phyloP scores from a whole-genome alignment of 2,888 invertebrate genomes.

The Phrixothrix hirtus region DNA sequence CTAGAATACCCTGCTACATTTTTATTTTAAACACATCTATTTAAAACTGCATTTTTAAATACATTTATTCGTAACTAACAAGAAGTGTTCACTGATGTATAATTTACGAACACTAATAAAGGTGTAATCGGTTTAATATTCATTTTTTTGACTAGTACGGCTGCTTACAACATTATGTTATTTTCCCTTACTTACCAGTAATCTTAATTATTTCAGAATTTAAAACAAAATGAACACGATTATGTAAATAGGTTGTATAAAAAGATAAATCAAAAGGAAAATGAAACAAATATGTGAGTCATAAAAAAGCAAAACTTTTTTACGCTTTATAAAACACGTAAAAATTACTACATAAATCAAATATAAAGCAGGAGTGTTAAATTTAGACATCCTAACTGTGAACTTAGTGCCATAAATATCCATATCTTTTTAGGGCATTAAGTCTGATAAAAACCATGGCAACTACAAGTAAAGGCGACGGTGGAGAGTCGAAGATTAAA shows the following conservation, averaged over 20 bases:
- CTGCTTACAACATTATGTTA: too few species aligned
- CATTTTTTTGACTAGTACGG: neutral
- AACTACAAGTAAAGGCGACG: conserved; percentile 19
- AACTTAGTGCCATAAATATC: conserved; percentile 23
- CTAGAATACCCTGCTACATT: too few species aligned
- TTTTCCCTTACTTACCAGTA: too few species aligned
- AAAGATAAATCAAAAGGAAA: conserved; percentile 17
- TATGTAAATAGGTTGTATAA: neutral
- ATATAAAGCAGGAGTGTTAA: conserved; percentile 22
- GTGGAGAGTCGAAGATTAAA: conserved; percentile 21
- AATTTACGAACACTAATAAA: neutral
- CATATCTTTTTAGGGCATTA: conserved; percentile 26
- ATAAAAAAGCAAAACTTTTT: conserved; percentile 22
- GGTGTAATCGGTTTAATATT: neutral
- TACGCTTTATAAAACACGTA: conserved; percentile 22
- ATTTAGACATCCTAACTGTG: conserved; percentile 24
- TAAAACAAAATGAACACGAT: neutral
- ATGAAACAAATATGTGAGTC: conserved; percentile 19
- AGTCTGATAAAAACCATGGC: conserved; percentile 24
- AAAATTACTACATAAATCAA: conserved; percentile 25
- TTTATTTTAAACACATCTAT: too few species aligned
- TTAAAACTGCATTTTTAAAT: too few species aligned
- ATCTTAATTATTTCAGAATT: neutral
- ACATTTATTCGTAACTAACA: too few species aligned
- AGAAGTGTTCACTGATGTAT: too few species aligned